These are phyloP conservation scores for Cyclina sinensis DNA, from an alignment of 1,140 invertebrate species.

Conservation along the genomic window DNA sequence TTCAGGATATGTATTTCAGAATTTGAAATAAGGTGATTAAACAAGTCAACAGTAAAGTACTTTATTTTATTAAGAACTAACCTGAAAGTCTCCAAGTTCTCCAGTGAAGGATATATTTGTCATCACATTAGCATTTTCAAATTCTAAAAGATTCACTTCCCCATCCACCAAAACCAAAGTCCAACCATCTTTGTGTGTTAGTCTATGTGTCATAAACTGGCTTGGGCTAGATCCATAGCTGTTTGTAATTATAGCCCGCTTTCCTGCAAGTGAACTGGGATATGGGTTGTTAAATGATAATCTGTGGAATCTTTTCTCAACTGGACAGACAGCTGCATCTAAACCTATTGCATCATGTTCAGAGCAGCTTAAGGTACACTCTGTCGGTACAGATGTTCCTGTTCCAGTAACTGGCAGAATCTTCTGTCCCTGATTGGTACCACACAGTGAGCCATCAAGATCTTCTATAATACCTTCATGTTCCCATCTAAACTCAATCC, in stretches of 20 bases:
- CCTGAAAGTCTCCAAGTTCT: conserved; percentile 71
- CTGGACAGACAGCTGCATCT: conserved; percentile 69
- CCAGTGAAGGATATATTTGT: conserved; percentile 78
- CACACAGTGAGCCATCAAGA: conserved; percentile 77
- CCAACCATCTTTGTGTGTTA: conserved; percentile 80
- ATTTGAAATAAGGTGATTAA: too few relatives aligned
- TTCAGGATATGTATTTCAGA: too few relatives aligned
- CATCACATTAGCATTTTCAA: conserved; percentile 75
- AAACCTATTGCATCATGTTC: conserved; percentile 15
- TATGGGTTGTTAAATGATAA: conserved; percentile 78
- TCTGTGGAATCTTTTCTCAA: conserved; percentile 71
- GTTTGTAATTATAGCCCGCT: conserved; percentile 72
- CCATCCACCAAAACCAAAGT: conserved; percentile 70
- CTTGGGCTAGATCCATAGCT: conserved; percentile 63
- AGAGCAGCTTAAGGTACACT: conserved; percentile 61
- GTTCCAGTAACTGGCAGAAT: conserved; percentile 70
- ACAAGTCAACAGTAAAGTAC: too few relatives aligned
- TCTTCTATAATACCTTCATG: conserved; percentile 77
- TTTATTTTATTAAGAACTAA: conserved; percentile 70
- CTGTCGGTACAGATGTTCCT: conserved; percentile 45
- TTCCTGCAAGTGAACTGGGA: conserved; percentile 71
- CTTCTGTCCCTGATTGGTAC: conserved; percentile 39
- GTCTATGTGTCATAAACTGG: conserved; percentile 66
- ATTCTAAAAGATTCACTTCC: conserved; percentile 69
- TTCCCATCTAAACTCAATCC: conserved; percentile 74